phyloP scores from a whole-genome alignment of 2,113 vertebrate genomes.

The Lutjanus erythropterus region DNA sequence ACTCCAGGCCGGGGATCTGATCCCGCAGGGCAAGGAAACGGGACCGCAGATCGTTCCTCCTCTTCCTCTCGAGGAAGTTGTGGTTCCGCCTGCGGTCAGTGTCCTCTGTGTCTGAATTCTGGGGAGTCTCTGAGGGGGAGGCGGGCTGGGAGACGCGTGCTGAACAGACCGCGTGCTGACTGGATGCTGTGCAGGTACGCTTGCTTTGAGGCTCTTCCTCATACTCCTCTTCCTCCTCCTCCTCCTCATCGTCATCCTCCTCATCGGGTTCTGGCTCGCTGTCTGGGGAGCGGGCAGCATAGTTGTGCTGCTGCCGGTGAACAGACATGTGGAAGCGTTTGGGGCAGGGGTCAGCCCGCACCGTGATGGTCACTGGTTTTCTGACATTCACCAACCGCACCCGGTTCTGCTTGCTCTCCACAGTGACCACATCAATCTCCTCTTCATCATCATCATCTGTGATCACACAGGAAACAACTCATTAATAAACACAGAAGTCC shows the following conservation, averaged over 20 bases:
- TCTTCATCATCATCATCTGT: constrained; percentile 85
- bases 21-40: constrained; percentile 92
- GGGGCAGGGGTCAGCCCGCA: constrained; percentile 91
- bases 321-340: constrained; percentile 95
- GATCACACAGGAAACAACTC: constrained; percentile 32
- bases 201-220: constrained; percentile 74
- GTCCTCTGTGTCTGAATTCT: constrained; percentile 91
- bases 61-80: constrained; percentile 94
- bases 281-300: constrained; percentile 92
- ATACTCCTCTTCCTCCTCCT: neutral
- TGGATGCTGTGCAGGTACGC: constrained; percentile 48
- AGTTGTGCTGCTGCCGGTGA: constrained; percentile 97
- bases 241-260: constrained; percentile 29
- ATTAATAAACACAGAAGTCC: constrained; percentile 25
- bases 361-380: constrained; percentile 92
- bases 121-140: constrained; percentile 71
- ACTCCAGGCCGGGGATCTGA: constrained; percentile 90
- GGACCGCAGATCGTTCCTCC: constrained; percentile 93
- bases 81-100: constrained; percentile 93
- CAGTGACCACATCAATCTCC: constrained; percentile 96
- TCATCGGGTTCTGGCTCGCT: constrained; percentile 72
- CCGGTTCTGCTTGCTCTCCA: constrained; percentile 93
- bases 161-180: neutral
- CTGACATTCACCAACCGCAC: constrained; percentile 85
- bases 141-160: constrained; percentile 53